phyloP scores from a whole-genome alignment of 2,888 invertebrate species.

The Pseudococcus jackbeardsleyi region DNA sequence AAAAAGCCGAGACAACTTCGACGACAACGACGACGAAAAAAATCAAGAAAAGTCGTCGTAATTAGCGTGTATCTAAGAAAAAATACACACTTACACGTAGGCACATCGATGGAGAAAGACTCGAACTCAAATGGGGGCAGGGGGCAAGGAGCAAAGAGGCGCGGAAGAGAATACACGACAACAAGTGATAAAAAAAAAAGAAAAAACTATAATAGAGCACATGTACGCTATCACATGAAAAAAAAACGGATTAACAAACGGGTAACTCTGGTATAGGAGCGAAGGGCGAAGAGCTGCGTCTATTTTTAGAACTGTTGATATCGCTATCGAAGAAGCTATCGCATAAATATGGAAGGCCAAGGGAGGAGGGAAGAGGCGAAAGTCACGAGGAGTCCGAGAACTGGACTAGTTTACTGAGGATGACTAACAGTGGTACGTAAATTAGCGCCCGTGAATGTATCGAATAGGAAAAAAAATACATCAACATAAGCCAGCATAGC shows the following conservation, averaged over 20 bases:
- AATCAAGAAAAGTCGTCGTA: slow-evolving; percentile 25
- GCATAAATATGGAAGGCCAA: slow-evolving; percentile 40
- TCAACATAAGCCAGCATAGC: neutral
- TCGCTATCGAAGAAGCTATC: slow-evolving; percentile 57
- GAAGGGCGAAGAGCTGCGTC: slow-evolving; percentile 5
- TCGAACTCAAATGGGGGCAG: neutral
- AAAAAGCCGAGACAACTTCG: neutral
- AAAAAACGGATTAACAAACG: slow-evolving; percentile 60
- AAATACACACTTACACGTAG: neutral
- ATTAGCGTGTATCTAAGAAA: slow-evolving; percentile 15
- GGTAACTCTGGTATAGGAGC: neutral
- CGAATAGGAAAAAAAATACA: neutral
- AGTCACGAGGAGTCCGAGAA: slow-evolving; percentile 62
- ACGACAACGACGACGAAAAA: neutral
- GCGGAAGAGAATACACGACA: slow-evolving; percentile 15
- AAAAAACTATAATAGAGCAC: slow-evolving; percentile 53
- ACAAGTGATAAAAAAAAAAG: slow-evolving; percentile 51
- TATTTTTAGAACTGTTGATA: slow-evolving; percentile 62
- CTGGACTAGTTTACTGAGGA: slow-evolving; percentile 55
- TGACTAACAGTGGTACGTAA: slow-evolving; percentile 60
- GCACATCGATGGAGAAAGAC: neutral
- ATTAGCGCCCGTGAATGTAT: neutral
- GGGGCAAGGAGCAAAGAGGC: neutral
- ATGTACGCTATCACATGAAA: slow-evolving; percentile 36
- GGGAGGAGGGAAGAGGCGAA: slow-evolving; percentile 30